Conservation (phyloP, 2,888 invertebrate genomes). For the Petrolisthes cinctipes region DNA sequence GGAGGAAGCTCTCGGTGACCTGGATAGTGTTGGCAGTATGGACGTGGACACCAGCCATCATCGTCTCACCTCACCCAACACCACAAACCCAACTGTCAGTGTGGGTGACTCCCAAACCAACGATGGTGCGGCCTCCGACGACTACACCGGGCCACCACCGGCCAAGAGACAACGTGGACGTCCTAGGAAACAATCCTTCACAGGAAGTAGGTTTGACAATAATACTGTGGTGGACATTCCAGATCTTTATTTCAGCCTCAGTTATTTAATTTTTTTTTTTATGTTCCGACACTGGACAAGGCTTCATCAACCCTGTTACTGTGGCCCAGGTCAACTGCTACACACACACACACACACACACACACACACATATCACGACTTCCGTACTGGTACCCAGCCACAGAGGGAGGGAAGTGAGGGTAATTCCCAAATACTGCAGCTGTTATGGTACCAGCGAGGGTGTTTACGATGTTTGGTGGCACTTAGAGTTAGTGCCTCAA, state of each 20-base stretch:
- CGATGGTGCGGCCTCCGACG: conserved; percentile 21
- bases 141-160: conserved; percentile 47
- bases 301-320: too few relatives aligned
- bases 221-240: conserved; percentile 63
- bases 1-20: conserved; percentile 63
- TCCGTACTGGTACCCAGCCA: too few relatives aligned
- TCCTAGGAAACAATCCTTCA: conserved; percentile 62
- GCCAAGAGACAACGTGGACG: conserved; percentile 60
- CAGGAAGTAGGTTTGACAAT: conserved; percentile 62
- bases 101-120: conserved; percentile 33
- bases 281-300: too few relatives aligned
- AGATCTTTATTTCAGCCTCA: conserved; percentile 64
- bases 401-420: too few relatives aligned
- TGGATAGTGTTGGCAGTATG: conserved; percentile 63
- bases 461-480: too few relatives aligned
- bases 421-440: too few relatives aligned
- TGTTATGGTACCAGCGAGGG: too few relatives aligned
- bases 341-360: too few relatives aligned
- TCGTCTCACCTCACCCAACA: conserved; percentile 31
- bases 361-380: too few relatives aligned
- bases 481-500: too few relatives aligned
- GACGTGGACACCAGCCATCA: conserved; percentile 43
- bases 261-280: conserved; percentile 40
- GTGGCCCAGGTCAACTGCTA: too few relatives aligned
- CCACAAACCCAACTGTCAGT: conserved; percentile 5